phyloP scores from a whole-genome alignment of 2,888 invertebrate species.

The Drosophila borborema region DNA sequence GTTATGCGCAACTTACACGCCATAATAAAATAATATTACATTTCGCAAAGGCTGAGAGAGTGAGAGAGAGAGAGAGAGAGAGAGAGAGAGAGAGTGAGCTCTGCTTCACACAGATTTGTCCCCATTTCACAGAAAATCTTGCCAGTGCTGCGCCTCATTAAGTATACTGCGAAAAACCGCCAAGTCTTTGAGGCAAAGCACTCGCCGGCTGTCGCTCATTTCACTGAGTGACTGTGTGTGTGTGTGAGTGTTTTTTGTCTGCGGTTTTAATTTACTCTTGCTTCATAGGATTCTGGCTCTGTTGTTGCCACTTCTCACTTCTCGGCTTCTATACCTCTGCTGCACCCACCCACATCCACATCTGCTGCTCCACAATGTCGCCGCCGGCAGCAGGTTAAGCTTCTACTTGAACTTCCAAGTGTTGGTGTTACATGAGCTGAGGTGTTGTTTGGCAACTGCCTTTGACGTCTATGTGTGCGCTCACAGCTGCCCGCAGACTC shows the following conservation, averaged over 20 bases:
- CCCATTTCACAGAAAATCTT: slow-evolving; percentile 33
- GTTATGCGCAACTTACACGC: slow-evolving; percentile 60
- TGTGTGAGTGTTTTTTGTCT: slow-evolving; percentile 37
- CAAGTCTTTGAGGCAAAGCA: slow-evolving; percentile 63
- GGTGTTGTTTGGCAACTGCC: slow-evolving; percentile 72
- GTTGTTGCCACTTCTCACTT: slow-evolving; percentile 5
- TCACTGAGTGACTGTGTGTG: slow-evolving; percentile 8
- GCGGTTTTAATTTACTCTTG: slow-evolving; percentile 75
- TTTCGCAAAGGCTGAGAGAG: slow-evolving; percentile 14
- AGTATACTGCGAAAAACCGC: slow-evolving; percentile 52
- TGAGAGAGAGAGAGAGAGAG: background rate
- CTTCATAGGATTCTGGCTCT: slow-evolving; percentile 47
- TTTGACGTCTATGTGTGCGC: slow-evolving; percentile 67
- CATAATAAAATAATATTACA: slow-evolving; percentile 63
- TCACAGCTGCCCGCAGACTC: slow-evolving; percentile 48
- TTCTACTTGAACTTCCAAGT: slow-evolving; percentile 83
- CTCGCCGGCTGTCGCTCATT: slow-evolving; percentile 60
- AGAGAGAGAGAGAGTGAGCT: background rate
- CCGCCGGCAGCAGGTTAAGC: slow-evolving; percentile 82
- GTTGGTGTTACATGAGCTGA: slow-evolving; percentile 76
- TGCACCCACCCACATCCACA: background rate
- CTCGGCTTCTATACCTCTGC: background rate
- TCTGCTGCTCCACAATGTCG: slow-evolving; percentile 54
- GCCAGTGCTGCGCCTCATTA: slow-evolving; percentile 40
- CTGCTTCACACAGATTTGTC: slow-evolving; percentile 37